Evolutionary conservation across 2,888 invertebrate genomes (phyloP).

Genomic region (Folsomia manolachei): DNA sequence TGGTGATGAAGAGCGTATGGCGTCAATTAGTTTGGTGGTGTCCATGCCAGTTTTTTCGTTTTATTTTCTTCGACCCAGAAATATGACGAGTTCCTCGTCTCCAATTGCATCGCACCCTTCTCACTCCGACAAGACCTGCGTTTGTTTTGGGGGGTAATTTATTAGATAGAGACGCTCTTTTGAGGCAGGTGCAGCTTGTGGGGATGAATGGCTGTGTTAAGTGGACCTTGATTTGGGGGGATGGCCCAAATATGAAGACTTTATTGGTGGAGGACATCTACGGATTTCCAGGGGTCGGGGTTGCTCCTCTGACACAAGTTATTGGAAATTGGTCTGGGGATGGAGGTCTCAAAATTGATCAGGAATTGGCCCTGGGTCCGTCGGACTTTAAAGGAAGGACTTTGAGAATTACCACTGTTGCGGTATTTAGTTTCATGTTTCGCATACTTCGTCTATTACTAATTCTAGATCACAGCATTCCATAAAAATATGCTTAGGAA

Average conservation of each 20-base stretch:
- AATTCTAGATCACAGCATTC: too few relatives aligned
- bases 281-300: conserved; percentile 36
- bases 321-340: conserved; percentile 38
- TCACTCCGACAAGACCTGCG: conserved; percentile 24
- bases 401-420: conserved; percentile 43
- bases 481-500: too few relatives aligned
- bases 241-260: neutral
- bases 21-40: neutral
- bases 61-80: neutral
- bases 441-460: neutral
- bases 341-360: conserved; percentile 30
- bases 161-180: conserved; percentile 15
- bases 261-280: conserved; percentile 38
- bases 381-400: conserved; percentile 33
- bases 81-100: neutral
- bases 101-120: conserved; percentile 18
- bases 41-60: conserved; percentile 13
- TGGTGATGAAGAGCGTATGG: neutral
- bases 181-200: conserved; percentile 36
- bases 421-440: conserved; percentile 25
- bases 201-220: conserved; percentile 34
- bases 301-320: conserved; percentile 28
- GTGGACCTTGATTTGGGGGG: conserved; percentile 35
- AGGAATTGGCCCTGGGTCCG: conserved; percentile 21
- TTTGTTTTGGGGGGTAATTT: conserved; percentile 25